Conservation (phyloP, 2,888 invertebrate species). For the Heliconius hortense region DNA sequence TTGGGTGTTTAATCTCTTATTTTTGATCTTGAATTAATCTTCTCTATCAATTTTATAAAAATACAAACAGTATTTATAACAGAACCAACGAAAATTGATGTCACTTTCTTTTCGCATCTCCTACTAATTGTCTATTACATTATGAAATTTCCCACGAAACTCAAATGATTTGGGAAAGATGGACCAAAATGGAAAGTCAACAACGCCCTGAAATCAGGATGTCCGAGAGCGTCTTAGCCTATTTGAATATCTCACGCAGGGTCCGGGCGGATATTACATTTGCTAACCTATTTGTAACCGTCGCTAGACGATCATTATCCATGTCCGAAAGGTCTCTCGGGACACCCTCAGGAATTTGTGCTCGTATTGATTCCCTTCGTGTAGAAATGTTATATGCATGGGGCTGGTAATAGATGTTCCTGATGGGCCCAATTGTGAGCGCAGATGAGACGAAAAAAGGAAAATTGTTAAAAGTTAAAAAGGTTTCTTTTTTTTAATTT, state of each 20-base stretch:
- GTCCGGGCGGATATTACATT: conserved; percentile 79
- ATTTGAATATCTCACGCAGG: conserved; percentile 70
- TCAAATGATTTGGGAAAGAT: conserved; percentile 3
- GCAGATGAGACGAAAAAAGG: conserved; percentile 15
- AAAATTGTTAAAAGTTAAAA: neutral
- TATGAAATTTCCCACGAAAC: neutral
- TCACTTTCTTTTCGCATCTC: neutral
- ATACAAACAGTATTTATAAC: no score
- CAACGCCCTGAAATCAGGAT: conserved; percentile 45
- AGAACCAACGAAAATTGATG: no score
- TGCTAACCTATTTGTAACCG: conserved; percentile 80
- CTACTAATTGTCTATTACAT: neutral
- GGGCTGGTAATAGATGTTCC: conserved; percentile 64
- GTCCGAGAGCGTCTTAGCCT: conserved; percentile 48
- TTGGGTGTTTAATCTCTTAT: no score
- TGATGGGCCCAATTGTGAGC: conserved; percentile 26
- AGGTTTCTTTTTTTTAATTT: neutral
- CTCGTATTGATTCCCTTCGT: conserved; percentile 69
- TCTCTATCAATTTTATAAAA: no score
- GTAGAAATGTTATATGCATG: conserved; percentile 47
- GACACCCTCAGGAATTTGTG: conserved; percentile 59
- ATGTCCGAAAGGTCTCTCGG: conserved; percentile 68
- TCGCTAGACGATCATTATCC: conserved; percentile 77
- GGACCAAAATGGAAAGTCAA: conserved; percentile 48
- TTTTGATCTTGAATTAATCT: no score